Evolutionary conservation across 2,797 vertebrate species (phyloP).

Genomic region (Phoxinus dragarum): DNA sequence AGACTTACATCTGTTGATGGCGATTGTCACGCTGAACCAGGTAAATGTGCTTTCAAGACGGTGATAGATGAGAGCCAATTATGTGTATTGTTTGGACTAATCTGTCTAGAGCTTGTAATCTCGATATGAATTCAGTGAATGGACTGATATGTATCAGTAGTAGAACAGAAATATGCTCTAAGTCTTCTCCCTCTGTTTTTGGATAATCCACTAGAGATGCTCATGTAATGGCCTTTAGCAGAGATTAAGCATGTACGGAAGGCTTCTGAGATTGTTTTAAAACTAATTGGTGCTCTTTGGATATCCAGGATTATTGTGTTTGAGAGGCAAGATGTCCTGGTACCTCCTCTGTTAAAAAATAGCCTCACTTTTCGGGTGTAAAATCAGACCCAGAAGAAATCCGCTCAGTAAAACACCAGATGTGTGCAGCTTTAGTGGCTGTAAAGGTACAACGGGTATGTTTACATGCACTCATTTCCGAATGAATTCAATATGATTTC

Average conservation of each 20-base stretch:
- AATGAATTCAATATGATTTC: too few relatives aligned
- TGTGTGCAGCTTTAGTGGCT: neutral
- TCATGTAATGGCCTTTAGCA: slow-evolving; percentile 38
- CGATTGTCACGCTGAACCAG: neutral
- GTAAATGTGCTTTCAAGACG: neutral
- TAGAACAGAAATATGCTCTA: neutral
- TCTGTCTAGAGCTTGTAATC: neutral
- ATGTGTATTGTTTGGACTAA: neutral
- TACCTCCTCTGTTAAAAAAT: neutral
- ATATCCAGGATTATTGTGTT: slow-evolving; percentile 38
- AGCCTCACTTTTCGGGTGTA: neutral
- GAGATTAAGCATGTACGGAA: slow-evolving; percentile 28
- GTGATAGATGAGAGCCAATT: slow-evolving; percentile 7
- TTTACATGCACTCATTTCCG: neutral
- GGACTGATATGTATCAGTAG: neutral
- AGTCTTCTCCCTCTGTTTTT: neutral
- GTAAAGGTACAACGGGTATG: neutral
- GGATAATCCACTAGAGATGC: slow-evolving; percentile 28
- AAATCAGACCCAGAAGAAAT: neutral
- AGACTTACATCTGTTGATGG: slow-evolving; percentile 19
- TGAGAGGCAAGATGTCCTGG: slow-evolving; percentile 7
- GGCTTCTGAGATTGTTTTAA: slow-evolving; percentile 38
- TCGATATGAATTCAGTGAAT: slow-evolving; percentile 11
- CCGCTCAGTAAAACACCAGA: neutral
- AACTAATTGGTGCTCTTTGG: slow-evolving; percentile 35